phyloP scores from a whole-genome alignment of 2,888 invertebrate genomes.

The Tiliacea aurago region DNA sequence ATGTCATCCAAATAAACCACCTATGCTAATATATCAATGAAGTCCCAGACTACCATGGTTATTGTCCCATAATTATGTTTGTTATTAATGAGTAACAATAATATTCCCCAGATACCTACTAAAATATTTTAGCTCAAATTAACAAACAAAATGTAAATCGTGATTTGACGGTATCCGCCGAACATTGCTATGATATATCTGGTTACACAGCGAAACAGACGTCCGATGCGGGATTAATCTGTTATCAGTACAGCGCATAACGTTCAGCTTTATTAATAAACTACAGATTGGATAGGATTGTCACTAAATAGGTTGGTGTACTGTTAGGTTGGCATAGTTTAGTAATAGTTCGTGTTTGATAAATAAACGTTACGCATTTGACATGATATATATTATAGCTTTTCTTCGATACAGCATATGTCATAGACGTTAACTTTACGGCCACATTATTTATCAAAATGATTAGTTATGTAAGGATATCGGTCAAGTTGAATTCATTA shows the following conservation, averaged over 20 bases:
- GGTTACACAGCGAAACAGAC: conserved; percentile 34
- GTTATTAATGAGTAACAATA: not conserved
- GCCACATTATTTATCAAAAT: not conserved
- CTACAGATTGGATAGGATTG: conserved; percentile 42
- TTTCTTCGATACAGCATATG: not conserved
- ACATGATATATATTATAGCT: not conserved
- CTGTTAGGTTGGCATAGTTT: not conserved
- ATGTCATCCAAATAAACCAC: conserved; percentile 4
- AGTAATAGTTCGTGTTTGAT: not conserved
- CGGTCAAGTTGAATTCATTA: not conserved
- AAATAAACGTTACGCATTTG: not conserved
- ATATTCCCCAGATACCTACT: conserved; percentile 2
- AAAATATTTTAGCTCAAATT: conserved; percentile 37
- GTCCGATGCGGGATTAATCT: conserved; percentile 63
- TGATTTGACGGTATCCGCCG: conserved; percentile 32
- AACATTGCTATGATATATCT: conserved; percentile 42
- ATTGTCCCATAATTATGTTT: not conserved
- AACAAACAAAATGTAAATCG: conserved; percentile 46
- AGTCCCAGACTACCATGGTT: not conserved
- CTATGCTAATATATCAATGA: not conserved
- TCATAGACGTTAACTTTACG: too few species aligned
- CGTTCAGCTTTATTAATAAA: conserved; percentile 47
- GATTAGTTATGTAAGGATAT: not conserved
- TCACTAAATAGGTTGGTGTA: conserved; percentile 4
- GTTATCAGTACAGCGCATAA: conserved; percentile 60